Conservation (phyloP, 2,888 invertebrate genomes). For the Tanypteryx hageni region DNA sequence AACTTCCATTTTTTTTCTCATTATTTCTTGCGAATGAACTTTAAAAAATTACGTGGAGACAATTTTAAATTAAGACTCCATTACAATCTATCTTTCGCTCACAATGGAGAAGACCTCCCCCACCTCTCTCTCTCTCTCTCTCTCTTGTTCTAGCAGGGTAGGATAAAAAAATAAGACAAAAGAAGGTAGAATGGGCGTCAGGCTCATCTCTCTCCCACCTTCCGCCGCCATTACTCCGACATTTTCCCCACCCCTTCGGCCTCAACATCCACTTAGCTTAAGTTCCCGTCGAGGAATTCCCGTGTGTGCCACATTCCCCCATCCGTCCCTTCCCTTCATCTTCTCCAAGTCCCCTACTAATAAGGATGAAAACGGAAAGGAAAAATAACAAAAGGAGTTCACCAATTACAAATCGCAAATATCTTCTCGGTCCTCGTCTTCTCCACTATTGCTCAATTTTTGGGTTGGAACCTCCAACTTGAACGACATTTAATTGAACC, state of each 20-base stretch:
- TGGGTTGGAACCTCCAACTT: background rate
- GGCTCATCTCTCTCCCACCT: background rate
- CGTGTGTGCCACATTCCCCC: background rate
- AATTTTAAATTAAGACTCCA: conserved; percentile 25
- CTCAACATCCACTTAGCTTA: background rate
- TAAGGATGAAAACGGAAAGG: background rate
- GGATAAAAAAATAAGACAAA: too few species aligned
- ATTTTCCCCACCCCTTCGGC: background rate
- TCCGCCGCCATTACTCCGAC: background rate
- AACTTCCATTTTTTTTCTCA: background rate
- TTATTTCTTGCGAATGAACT: background rate
- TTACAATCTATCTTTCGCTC: background rate
- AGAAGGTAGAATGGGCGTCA: too few species aligned
- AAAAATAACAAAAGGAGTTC: background rate
- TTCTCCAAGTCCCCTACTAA: background rate
- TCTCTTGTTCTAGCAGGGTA: too few species aligned
- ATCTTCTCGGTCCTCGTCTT: background rate
- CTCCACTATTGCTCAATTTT: background rate
- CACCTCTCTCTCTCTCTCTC: too few species aligned
- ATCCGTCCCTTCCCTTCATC: background rate
- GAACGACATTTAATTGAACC: too few species aligned
- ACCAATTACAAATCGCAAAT: background rate
- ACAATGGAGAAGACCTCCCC: background rate
- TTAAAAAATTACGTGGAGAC: conserved; percentile 20
- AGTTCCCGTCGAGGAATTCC: background rate